Evolutionary conservation across 64 coral and sea anemone species (phyloP).

Genomic region (Hydrozoanthus tunicans): DNA sequence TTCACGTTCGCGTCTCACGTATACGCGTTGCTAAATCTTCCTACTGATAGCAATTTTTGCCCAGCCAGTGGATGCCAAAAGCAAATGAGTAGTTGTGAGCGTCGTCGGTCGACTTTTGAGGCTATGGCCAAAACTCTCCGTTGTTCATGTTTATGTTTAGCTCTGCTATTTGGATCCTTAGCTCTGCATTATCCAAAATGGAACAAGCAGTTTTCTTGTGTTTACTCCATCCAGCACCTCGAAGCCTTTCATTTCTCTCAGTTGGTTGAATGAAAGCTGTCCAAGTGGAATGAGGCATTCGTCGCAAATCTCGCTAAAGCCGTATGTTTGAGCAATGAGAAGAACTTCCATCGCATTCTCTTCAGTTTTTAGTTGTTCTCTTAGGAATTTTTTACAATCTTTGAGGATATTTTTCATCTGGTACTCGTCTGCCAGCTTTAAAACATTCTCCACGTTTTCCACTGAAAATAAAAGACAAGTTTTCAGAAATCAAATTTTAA

Average conservation of each 20-base stretch:
- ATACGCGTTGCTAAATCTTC: too few species aligned
- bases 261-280: constrained; percentile 4
- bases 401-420: constrained; percentile 20
- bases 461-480: too few species aligned
- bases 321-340: not conserved
- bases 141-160: not conserved
- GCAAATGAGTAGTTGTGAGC: too few species aligned
- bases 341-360: constrained; percentile 25
- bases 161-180: not conserved
- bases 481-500: too few species aligned
- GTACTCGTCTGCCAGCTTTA: too few species aligned
- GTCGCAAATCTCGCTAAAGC: not conserved
- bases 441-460: too few species aligned
- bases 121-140: too few species aligned
- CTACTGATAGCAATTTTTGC: too few species aligned
- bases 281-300: constrained; percentile 8
- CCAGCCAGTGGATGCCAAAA: too few species aligned
- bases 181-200: not conserved
- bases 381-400: constrained; percentile 7
- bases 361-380: constrained; percentile 1
- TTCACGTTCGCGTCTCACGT: too few species aligned
- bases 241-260: not conserved
- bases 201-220: constrained; percentile 42
- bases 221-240: not conserved
- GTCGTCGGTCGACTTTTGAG: too few species aligned